These are phyloP conservation scores for Zaprionus kolodkinae DNA, from an alignment of 1,140 invertebrate genomes.

Conservation along the genomic window DNA sequence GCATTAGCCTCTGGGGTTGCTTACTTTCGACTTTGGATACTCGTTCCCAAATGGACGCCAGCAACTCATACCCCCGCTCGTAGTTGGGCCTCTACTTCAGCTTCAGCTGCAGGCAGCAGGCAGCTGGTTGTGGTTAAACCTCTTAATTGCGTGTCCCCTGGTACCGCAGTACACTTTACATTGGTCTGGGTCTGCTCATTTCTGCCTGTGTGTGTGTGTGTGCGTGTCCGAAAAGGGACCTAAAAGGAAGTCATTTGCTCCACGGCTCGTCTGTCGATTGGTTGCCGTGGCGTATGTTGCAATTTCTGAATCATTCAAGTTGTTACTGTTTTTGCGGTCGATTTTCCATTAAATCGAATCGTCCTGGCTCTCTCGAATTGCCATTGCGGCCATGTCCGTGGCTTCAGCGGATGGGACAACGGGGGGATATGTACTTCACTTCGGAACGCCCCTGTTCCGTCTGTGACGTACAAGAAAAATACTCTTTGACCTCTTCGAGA, in stretches of 20 bases:
- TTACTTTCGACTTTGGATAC: conserved; percentile 51
- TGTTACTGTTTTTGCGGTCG: conserved; percentile 75
- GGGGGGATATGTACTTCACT: conserved; percentile 11
- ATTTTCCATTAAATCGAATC: conserved; percentile 78
- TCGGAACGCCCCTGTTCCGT: conserved; percentile 10
- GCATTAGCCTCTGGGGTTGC: conserved; percentile 3
- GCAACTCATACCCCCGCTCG: not conserved
- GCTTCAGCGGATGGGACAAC: conserved; percentile 11
- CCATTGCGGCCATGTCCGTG: conserved; percentile 63
- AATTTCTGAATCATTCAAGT: conserved; percentile 73
- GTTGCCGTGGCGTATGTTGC: conserved; percentile 41
- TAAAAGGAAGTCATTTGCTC: conserved; percentile 37
- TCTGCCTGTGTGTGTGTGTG: conserved; percentile 11
- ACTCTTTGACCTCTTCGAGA: not conserved
- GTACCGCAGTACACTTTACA: conserved; percentile 33
- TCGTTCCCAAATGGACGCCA: conserved; percentile 28
- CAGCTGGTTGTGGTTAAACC: conserved; percentile 54
- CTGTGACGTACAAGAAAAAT: not conserved
- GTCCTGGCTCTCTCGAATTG: conserved; percentile 64
- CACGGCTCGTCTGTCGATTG: conserved; percentile 18
- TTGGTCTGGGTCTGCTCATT: conserved; percentile 9
- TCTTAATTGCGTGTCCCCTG: conserved; percentile 61
- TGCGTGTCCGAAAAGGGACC: conserved; percentile 11
- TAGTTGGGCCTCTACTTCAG: conserved; percentile 27
- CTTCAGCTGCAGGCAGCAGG: conserved; percentile 26